These are phyloP conservation scores for Otis tarda DNA, from an alignment of 2,113 vertebrate species.

Conservation along the genomic window DNA sequence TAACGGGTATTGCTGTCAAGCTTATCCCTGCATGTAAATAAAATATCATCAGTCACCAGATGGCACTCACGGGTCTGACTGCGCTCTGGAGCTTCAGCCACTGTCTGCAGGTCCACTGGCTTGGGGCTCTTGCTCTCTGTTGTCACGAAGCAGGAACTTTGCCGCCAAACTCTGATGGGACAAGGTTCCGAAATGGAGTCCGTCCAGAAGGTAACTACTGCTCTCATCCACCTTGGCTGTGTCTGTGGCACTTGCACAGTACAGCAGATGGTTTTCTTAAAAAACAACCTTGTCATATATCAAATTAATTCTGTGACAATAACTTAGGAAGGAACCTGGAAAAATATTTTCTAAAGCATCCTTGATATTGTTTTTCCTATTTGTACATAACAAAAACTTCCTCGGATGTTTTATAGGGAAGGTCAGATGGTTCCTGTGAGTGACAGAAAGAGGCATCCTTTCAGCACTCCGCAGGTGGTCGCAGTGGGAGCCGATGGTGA, in stretches of 20 bases:
- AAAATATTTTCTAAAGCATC: not conserved
- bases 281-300: not conserved
- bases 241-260: accelerated
- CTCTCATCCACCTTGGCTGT: not conserved
- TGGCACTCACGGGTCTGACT: not conserved
- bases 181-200: not conserved
- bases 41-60: not conserved
- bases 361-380: not conserved
- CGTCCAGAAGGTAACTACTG: accelerated
- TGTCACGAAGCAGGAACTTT: accelerated
- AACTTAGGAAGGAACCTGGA: not conserved
- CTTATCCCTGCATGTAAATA: not conserved
- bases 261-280: accelerated
- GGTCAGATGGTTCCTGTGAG: accelerated
- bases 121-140: not conserved
- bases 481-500: not conserved
- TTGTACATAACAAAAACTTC: not conserved
- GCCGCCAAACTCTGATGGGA: accelerated
- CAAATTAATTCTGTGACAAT: no score
- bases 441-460: accelerated
- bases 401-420: not conserved
- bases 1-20: accelerated
- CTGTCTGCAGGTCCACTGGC: not conserved
- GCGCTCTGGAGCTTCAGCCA: accelerated
- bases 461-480: accelerated